Base-by-base conservation (phyloP, 2,797 vertebrate species). In the Eutrigla gurnardus region DNA sequence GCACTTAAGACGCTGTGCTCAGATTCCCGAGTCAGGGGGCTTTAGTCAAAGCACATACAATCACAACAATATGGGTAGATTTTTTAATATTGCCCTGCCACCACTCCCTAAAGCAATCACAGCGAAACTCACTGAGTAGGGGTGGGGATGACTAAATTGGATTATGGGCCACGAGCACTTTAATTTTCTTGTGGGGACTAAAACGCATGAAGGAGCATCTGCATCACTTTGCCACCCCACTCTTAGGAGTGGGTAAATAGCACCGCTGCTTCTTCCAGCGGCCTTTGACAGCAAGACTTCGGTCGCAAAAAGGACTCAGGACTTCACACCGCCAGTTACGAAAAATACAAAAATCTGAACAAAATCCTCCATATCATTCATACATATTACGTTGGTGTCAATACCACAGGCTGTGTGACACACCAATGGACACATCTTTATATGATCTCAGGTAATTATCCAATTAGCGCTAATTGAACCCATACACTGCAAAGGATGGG, bases 161-260 rank as follows among this genome's bases (percentile, higher is more conserved):
- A 95, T 96, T 95, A 95, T 78, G 80, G 86, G 86, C 93, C 92
- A 92, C 90, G 81, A 94, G 93, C 94, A 94, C 93, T 95, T 95
- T 93, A 86, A 95, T 94, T 95, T 95, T 91, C 92, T 89, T 91
- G 86, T 65, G 50, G 73, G 77, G 80, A 82, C 83, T 80, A 83
- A 92, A 92, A 90, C 65, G 70, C 89, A 91, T 75, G 80, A 89
- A 88, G 81, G 77, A 83, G 81, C 88, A 89, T 93, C 89, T 89
- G 87, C 89, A 92, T 90, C 85, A 81, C 83, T 81, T 90, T 70
- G 53, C 76, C 77, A 82, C 87, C 85, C 80, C 86, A 36, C 52
- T 73, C 79, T 77, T 65, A 73, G 71, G 42, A 75, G 72, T 13
- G 45, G 61, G 79, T 78, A 86, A 85, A 90, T 86, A 82, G 83